Percentiles rank a stretch among this genome's conserved stretches.
Evolutionary conservation across 2,113 vertebrate genomes (phyloP).

Genomic region (Dromaius novaehollandiae): DNA sequence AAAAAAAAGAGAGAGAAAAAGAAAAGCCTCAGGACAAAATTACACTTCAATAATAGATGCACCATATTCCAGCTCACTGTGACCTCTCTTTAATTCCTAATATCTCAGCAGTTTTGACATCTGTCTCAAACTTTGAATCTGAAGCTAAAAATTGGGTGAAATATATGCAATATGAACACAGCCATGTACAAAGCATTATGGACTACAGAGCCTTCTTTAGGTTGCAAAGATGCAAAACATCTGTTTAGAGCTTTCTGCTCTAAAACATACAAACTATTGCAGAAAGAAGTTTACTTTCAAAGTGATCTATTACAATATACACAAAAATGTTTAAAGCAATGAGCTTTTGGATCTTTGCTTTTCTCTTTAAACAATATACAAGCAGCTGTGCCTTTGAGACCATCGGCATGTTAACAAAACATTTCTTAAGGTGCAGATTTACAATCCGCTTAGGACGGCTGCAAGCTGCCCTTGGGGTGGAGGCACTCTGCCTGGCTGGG

Average conservation of each 20-base stretch:
- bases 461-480: background rate
- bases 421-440: background rate
- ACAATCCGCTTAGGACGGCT: background rate
- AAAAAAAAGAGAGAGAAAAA: background rate
- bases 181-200: background rate
- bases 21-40: background rate
- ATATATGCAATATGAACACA: background rate
- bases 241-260: background rate
- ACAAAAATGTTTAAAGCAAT: background rate
- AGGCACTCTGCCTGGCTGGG: background rate
- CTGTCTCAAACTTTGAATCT: background rate
- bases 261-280: accelerated
- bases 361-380: background rate
- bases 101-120: background rate
- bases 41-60: background rate
- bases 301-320: background rate
- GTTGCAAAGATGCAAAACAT: background rate
- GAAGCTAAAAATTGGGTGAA: background rate
- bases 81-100: background rate
- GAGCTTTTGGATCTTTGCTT: background rate
- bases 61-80: background rate
- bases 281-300: background rate
- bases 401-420: background rate
- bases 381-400: background rate
- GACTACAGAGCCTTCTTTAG: background rate